Evolutionary conservation across 2,888 invertebrate species (phyloP).

Genomic region (Phymatocera aterrima): DNA sequence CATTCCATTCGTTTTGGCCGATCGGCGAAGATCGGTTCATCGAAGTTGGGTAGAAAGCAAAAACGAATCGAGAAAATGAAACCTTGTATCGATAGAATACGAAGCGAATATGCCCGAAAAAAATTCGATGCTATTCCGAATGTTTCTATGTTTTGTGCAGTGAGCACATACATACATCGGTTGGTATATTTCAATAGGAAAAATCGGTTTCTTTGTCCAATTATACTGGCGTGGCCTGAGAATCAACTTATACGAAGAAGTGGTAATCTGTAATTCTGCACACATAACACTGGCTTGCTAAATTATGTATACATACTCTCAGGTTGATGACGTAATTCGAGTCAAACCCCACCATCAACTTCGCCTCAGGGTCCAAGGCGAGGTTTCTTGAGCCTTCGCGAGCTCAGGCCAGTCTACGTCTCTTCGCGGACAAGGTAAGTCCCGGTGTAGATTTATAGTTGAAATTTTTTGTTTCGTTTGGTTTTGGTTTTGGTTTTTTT

Average conservation of each 20-base stretch:
- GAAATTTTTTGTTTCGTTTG: background rate
- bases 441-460: background rate
- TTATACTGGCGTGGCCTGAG: background rate
- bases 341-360: slow-evolving; percentile 58
- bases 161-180: too few relatives aligned
- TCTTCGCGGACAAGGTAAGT: slow-evolving; percentile 62
- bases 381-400: slow-evolving; percentile 63
- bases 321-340: slow-evolving; percentile 60
- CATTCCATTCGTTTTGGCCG: too few relatives aligned
- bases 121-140: too few relatives aligned
- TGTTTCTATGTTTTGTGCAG: too few relatives aligned
- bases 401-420: slow-evolving; percentile 61
- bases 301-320: slow-evolving; percentile 12
- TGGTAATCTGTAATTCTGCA: background rate
- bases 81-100: too few relatives aligned
- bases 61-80: too few relatives aligned
- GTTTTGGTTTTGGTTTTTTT: background rate
- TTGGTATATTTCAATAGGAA: background rate
- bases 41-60: too few relatives aligned
- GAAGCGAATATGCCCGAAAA: too few relatives aligned
- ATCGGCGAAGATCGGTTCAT: too few relatives aligned
- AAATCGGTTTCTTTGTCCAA: background rate
- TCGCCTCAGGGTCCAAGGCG: slow-evolving; percentile 52
- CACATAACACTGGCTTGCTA: slow-evolving; percentile 26
- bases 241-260: too few relatives aligned